These are phyloP conservation scores for Willisornis vidua DNA, from an alignment of 2,113 vertebrate species.

Conservation along the genomic window DNA sequence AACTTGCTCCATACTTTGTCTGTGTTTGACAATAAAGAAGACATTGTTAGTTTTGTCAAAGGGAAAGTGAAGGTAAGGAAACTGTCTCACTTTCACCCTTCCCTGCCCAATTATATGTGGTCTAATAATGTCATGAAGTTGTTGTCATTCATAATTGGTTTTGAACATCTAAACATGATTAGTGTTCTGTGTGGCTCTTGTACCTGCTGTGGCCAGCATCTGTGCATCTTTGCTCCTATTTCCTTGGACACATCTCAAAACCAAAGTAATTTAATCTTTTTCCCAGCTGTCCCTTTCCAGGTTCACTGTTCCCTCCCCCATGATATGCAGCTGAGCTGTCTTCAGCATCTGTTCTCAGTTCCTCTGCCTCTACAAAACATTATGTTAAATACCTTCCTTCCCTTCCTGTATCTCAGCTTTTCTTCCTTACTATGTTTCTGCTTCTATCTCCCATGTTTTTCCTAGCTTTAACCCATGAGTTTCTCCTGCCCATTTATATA, in stretches of 20 bases:
- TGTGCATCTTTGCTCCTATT: neutral
- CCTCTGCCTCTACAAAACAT: neutral
- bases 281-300: neutral
- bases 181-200: neutral
- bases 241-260: neutral
- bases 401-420: neutral
- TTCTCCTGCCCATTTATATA: neutral
- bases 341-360: neutral
- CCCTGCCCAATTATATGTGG: accelerated
- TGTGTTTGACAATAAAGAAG: constrained; percentile 97
- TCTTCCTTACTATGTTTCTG: neutral
- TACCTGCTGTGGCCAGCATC: neutral
- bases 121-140: neutral
- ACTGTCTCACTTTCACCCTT: neutral
- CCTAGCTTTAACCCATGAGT: neutral
- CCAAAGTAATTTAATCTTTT: neutral
- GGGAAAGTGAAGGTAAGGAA: constrained; percentile 93
- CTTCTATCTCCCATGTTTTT: neutral
- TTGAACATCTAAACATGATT: neutral
- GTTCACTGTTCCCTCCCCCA: neutral
- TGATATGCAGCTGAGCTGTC: neutral
- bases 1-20: constrained; percentile 93
- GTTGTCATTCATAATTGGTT: neutral
- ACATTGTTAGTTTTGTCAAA: constrained; percentile 90
- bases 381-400: neutral